Evolutionary conservation across 2,888 invertebrate genomes (phyloP), one percentile per base, ranked within the genome.

Genomic region (Acheta domesticus): DNA sequence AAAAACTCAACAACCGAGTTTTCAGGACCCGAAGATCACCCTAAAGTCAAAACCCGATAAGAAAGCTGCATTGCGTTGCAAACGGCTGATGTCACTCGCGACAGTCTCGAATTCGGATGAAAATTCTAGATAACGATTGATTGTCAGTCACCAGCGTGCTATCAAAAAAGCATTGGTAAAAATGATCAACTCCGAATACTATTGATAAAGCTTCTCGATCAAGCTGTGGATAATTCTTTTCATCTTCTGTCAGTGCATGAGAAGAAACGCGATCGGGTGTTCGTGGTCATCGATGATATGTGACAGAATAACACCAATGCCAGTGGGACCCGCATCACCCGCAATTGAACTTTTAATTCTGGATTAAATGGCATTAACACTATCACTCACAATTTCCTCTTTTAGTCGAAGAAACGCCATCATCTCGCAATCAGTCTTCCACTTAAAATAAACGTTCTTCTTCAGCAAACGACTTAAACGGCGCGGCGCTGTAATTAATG

Each of bases 181-280:
- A 48, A 21, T 3, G 23, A 77, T 77, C 48, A 19, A 23, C 23
- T 5, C 23, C 2, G 77, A 77, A 77, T 14, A 11, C 49, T 23
- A 77, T 77, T 19, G 77, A 20, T 48, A 77, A 20, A 21, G 49
- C 48, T 49, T 77, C 49, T 77, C 12, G n/a, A 36, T 77, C 77
- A 2, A 77, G 23, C 19, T 77, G 77, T 14, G 77, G 48, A 36
- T 48, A 49, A 23, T 77, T 77, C 49, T 36, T 36, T 19, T 62
- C 62, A 16, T 2, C 62, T 2, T 62, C 16, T 19, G 19, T 62
- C 12, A 62, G 62, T 62, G 19, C 2, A 12, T 4, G 19, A 19
- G 19, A 16, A 19, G 16, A 62, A 62, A 62, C 16, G 62, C 2
- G 19, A 62, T 62, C 19, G 23, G 62, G 19, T 62, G 62, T 62